Evolutionary conservation across 2,113 vertebrate species (phyloP).

Genomic region (Mus spicilegus): DNA sequence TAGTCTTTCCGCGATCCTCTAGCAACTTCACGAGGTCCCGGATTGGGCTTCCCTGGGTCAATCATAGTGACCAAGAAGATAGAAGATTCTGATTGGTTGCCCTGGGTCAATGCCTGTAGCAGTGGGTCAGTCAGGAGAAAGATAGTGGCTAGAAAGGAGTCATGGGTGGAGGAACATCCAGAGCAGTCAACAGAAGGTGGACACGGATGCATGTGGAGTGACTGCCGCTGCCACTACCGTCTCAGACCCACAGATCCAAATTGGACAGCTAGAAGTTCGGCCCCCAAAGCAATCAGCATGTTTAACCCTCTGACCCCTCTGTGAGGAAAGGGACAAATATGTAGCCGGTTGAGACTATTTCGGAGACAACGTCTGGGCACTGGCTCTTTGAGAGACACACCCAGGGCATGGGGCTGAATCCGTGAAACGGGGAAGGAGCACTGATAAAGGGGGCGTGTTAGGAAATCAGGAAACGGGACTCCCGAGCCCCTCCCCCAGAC

Average conservation of each 20-base stretch:
- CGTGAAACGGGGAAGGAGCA: not conserved
- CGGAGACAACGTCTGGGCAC: not conserved
- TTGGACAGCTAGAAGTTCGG: too few relatives aligned
- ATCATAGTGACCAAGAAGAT: not conserved
- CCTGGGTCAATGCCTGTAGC: not conserved
- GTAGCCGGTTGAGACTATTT: not conserved
- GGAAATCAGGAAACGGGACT: not conserved
- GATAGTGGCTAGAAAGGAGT: not conserved
- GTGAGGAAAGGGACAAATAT: not conserved
- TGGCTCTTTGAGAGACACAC: not conserved
- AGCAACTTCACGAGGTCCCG: not conserved
- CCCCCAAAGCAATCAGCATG: rapidly evolving
- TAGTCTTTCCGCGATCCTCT: not conserved
- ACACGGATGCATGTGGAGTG: not conserved
- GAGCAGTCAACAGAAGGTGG: not conserved
- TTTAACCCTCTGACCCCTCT: not conserved
- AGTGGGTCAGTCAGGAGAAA: not conserved
- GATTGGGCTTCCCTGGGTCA: not conserved
- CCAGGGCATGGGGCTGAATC: not conserved
- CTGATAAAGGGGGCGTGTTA: not conserved
- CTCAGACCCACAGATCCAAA: not conserved
- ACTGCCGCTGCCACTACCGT: too few relatives aligned
- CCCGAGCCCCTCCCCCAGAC: not conserved
- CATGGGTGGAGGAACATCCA: not conserved
- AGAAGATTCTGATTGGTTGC: not conserved